These are phyloP conservation scores for Trochalopteron elliotii DNA, from an alignment of 2,113 vertebrate genomes.

Conservation along the genomic window DNA sequence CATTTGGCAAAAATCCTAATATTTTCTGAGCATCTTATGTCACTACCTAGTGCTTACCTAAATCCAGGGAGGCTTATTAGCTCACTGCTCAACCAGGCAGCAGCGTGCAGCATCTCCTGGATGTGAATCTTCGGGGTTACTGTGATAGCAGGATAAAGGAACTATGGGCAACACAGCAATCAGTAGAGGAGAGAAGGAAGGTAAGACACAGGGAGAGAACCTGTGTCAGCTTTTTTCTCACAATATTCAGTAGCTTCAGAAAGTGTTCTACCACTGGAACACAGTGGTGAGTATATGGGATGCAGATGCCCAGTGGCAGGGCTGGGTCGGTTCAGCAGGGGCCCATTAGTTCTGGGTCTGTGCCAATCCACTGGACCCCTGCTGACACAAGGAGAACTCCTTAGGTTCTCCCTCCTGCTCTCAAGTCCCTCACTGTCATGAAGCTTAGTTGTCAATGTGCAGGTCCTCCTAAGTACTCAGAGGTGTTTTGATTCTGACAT, in stretches of 20 bases:
- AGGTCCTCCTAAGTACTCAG: background rate
- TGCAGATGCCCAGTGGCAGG: background rate
- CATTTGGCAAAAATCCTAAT: background rate
- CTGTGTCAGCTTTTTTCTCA: background rate
- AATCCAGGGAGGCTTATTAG: background rate
- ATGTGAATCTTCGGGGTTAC: background rate
- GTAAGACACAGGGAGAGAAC: background rate
- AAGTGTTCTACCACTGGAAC: background rate
- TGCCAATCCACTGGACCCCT: background rate
- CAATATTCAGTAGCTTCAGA: background rate
- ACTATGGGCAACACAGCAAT: rapidly evolving
- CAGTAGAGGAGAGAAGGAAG: background rate
- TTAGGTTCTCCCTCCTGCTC: background rate
- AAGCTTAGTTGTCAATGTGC: background rate
- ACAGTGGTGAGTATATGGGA: background rate
- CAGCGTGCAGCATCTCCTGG: background rate
- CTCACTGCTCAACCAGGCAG: background rate
- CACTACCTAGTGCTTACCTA: background rate
- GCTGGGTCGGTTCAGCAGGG: rapidly evolving
- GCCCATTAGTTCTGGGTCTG: background rate
- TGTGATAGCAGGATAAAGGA: background rate
- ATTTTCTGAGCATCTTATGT: background rate
- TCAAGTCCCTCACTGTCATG: background rate
- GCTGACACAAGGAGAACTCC: background rate
- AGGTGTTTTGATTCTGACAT: background rate